A percentile compares a stretch with the other conserved stretches of the same genome.
Conservation (phyloP, 2,888 invertebrate species). For the Rhamphomyia laevipes region DNA sequence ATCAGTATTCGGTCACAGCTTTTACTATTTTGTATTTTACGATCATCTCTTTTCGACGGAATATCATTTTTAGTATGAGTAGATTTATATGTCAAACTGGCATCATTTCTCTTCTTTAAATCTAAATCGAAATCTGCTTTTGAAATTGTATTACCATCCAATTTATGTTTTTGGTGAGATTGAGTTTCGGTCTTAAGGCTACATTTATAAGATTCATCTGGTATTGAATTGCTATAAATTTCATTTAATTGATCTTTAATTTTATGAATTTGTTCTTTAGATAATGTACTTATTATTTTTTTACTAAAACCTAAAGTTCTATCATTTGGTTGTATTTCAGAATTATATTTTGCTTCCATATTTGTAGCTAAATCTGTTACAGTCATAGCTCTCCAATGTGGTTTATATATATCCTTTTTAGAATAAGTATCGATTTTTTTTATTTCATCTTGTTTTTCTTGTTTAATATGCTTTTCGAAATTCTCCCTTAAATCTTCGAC, state of each 20-base stretch:
- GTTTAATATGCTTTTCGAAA: conserved; percentile 52
- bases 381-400: conserved; percentile 72
- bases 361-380: conserved; percentile 67
- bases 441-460: conserved; percentile 40
- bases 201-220: background rate
- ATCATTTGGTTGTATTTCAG: conserved; percentile 28
- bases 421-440: conserved; percentile 36
- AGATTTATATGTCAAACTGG: too few relatives aligned
- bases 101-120: too few relatives aligned
- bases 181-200: too few relatives aligned
- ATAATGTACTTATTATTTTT: conserved; percentile 70
- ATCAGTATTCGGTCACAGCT: conserved; percentile 10
- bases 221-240: conserved; percentile 54
- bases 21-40: background rate
- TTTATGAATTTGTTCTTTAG: conserved; percentile 70
- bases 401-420: conserved; percentile 61
- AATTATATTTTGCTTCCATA: conserved; percentile 50
- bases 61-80: too few relatives aligned
- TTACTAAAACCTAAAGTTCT: conserved; percentile 54
- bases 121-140: conserved; percentile 28
- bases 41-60: too few relatives aligned
- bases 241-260: conserved; percentile 69
- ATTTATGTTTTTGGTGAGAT: too few relatives aligned
- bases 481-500: conserved; percentile 74
- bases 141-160: conserved; percentile 23